Evolutionary conservation across 1,140 invertebrate genomes (phyloP), one percentile per base, ranked within the genome.

Genomic region (Procambarus clarkii): DNA sequence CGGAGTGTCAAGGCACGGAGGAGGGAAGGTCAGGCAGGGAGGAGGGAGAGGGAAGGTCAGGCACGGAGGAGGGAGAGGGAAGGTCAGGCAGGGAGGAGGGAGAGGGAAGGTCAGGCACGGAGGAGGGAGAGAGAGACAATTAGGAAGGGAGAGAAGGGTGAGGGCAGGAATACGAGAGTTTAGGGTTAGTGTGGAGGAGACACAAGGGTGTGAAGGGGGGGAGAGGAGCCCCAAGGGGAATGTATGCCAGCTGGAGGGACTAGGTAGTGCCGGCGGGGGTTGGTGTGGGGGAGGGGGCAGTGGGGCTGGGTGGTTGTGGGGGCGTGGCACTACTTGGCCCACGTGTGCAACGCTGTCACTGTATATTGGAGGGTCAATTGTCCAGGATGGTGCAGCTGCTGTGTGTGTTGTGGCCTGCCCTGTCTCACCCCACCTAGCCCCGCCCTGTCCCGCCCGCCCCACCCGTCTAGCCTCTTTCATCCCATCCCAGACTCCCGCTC

Each of bases 341-440:
- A 24, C n/a, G 69, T 64, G 60, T 64, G 69, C 69, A 13, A 3
- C 4, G n/a, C 69, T 74, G 69, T 74, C 69, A 74, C 69, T 7
- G n/a, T 74, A 21, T 74, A 74, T 74, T 74, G 24, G 69, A 74
- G 69, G 69, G 69, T 74, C 69, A 74, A 74, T 74, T 74, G 69
- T 74, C 21, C 69, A 74, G 69, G 69, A 34, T 74, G n/a, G 69
- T 74, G 69, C 69, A 74, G 69, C 0, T 9, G 69, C 69, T 24
- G 69, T 34, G 4, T 54, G 50, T 54, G 7, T 54, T 5, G 0
- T 3, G 50, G 11, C 60, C 18, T 64, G 11, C 69, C 69, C 69
- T 21, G 34, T 74, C 5, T n/a, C 7, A 11, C 69, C 24, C 69
- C n/a, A 11, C 69, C 69, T 34, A 21, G 4, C 18, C 69, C 69